These are phyloP conservation scores for Notothenia coriiceps DNA, from an alignment of 2,113 vertebrate genomes.

Conservation along the genomic window DNA sequence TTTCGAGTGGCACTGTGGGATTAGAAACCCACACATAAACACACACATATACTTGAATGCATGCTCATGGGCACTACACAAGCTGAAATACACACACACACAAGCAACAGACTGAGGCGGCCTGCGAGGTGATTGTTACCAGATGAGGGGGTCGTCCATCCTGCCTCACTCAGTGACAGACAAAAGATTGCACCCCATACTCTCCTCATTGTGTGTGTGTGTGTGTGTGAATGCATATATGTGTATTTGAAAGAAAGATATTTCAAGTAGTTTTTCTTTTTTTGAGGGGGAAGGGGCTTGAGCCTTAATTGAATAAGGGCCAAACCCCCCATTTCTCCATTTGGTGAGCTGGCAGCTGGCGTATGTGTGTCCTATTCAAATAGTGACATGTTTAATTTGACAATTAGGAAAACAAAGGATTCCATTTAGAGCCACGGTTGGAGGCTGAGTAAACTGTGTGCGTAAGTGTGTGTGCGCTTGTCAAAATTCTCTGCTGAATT, in stretches of 20 bases:
- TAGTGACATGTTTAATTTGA: conserved; percentile 75
- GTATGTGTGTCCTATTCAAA: conserved; percentile 65
- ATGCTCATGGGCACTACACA: conserved; percentile 19
- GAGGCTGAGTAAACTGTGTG: conserved; percentile 41
- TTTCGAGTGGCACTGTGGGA: conserved; percentile 67
- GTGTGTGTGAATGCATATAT: not conserved
- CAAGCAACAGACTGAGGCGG: conserved; percentile 55
- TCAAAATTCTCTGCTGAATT: conserved; percentile 29
- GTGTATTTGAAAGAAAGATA: conserved; percentile 20
- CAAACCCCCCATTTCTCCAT: conserved; percentile 38
- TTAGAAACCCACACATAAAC: conserved; percentile 54
- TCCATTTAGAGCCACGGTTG: conserved; percentile 61
- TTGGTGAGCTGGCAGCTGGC: conserved; percentile 72
- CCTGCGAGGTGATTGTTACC: conserved; percentile 79
- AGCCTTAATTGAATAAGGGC: conserved; percentile 46
- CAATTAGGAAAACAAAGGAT: conserved; percentile 78
- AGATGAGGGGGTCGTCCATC: conserved; percentile 73
- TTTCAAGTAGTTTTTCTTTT: conserved; percentile 43
- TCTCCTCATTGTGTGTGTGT: conserved; percentile 6
- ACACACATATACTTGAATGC: conserved; percentile 23
- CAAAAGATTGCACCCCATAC: conserved; percentile 64
- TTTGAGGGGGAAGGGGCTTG: conserved; percentile 20
- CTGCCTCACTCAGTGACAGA: conserved; percentile 60
- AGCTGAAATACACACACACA: conserved; percentile 39
- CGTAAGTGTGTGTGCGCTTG: conserved; percentile 33